Evolutionary conservation across 2,797 vertebrate genomes (phyloP).

Genomic region (Mallotus villosus): DNA sequence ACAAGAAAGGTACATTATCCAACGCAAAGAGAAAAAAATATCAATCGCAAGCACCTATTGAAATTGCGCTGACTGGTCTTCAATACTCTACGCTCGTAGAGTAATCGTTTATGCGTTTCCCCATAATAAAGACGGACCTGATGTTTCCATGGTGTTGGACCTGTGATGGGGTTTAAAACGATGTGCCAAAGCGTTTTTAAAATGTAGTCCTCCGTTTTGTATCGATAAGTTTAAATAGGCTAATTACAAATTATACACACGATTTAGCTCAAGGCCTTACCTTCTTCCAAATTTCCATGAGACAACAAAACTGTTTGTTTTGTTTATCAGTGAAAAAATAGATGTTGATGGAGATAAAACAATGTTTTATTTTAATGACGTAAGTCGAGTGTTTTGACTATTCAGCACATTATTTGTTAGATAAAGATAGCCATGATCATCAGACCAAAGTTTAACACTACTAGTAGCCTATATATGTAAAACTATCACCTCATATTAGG

Average conservation of each 20-base stretch:
- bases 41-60: background rate
- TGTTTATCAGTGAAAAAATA: background rate
- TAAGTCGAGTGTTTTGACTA: background rate
- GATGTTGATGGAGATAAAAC: too few species aligned
- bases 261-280: background rate
- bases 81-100: background rate
- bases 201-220: background rate
- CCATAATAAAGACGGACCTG: background rate
- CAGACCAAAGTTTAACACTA: background rate
- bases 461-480: background rate
- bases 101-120: background rate
- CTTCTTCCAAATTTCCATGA: background rate
- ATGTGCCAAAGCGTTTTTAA: background rate
- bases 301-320: background rate
- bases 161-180: background rate
- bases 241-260: background rate
- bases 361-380: background rate
- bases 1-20: constrained; percentile 34
- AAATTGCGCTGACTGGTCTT: background rate
- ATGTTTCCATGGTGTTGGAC: background rate
- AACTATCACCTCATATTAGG: background rate
- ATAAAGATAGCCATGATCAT: background rate
- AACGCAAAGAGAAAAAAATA: constrained; percentile 35
- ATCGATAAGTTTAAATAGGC: background rate
- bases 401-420: background rate